These are phyloP conservation scores for Drosophila sproati DNA, from an alignment of 1,140 invertebrate species.

Conservation along the genomic window DNA sequence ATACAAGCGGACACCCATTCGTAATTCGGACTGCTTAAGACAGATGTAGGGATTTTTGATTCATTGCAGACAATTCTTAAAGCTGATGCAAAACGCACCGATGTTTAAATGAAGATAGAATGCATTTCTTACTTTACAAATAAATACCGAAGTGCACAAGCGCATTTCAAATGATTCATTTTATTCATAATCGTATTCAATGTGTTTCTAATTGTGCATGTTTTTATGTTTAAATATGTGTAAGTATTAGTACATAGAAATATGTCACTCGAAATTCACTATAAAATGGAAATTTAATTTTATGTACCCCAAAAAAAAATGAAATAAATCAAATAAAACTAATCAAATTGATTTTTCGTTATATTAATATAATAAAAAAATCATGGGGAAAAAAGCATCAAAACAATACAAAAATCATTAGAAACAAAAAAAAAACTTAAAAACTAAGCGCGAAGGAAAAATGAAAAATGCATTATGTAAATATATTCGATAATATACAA, in stretches of 20 bases:
- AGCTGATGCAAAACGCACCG: not conserved
- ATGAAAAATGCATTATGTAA: not conserved
- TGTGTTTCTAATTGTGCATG: conserved; percentile 1
- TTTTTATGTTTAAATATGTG: not conserved
- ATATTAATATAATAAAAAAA: not conserved
- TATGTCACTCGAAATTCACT: not conserved
- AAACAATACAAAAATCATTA: not conserved
- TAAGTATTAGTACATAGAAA: not conserved
- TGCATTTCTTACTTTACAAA: no score
- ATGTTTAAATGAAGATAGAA: no score
- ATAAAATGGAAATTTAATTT: not conserved
- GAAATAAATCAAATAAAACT: not conserved
- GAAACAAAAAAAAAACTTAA: not conserved
- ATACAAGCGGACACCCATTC: not conserved
- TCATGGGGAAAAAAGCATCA: not conserved
- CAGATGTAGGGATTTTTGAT: not conserved
- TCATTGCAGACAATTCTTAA: not conserved
- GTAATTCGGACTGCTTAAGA: not conserved
- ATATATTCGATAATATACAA: not conserved
- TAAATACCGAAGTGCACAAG: not conserved
- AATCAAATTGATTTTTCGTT: not conserved
- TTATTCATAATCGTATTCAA: conserved; percentile 16
- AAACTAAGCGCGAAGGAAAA: not conserved
- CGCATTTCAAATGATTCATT: conserved; percentile 5
- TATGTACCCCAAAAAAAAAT: not conserved